Percentiles rank a stretch among this genome's conserved stretches.
phyloP scores from a whole-genome alignment of 2,888 invertebrate species.

The Drymonia ruficornis region DNA sequence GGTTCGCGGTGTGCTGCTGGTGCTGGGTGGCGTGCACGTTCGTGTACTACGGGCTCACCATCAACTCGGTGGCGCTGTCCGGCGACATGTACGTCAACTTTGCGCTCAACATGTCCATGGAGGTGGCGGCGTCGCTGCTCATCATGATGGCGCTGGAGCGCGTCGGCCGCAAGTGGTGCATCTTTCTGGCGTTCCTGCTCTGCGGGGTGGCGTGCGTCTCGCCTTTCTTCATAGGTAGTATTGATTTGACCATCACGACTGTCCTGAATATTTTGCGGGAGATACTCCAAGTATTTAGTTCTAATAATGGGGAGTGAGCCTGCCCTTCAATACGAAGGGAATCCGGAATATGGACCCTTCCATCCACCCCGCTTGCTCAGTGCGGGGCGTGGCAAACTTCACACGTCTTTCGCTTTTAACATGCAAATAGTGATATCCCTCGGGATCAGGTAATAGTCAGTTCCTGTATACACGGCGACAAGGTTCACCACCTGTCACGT shows the following conservation, averaged over 20 bases:
- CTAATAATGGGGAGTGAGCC: too few species aligned
- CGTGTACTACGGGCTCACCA: constrained; percentile 91
- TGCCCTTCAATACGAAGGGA: too few species aligned
- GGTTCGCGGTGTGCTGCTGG: constrained; percentile 63
- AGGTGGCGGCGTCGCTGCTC: constrained; percentile 73
- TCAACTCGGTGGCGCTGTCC: constrained; percentile 89
- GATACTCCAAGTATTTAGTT: too few species aligned
- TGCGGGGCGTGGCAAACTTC: too few species aligned
- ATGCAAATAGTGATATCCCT: too few species aligned
- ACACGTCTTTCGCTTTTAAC: too few species aligned
- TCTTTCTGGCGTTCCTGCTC: constrained; percentile 63
- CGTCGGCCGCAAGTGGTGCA: constrained; percentile 68
- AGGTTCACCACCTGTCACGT: too few species aligned
- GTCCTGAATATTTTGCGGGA: too few species aligned
- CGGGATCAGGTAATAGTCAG: too few species aligned
- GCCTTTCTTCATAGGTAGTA: constrained; percentile 67
- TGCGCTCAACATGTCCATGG: constrained; percentile 77
- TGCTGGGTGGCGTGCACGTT: constrained; percentile 91
- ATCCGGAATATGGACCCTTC: too few species aligned
- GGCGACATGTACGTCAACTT: constrained; percentile 92
- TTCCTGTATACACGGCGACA: too few species aligned
- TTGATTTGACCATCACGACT: not conserved
- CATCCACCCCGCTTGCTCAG: too few species aligned
- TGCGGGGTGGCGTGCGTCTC: constrained; percentile 68
- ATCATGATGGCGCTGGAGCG: constrained; percentile 76